These are phyloP conservation scores for Anorthoa munda DNA, from an alignment of 2,888 invertebrate species.

Conservation along the genomic window DNA sequence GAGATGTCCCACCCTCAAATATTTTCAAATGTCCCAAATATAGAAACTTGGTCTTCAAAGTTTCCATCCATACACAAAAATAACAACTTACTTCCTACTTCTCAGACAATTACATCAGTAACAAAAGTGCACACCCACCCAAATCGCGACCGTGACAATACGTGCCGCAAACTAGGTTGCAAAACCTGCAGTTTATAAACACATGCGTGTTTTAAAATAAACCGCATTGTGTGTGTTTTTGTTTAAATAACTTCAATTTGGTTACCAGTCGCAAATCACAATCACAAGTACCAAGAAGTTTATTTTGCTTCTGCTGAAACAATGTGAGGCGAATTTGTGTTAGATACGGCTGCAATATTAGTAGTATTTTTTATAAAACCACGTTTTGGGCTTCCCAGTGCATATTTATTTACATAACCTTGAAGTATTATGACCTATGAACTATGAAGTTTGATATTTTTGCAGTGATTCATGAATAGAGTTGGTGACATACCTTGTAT, in stretches of 20 bases:
- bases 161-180: conserved; percentile 60
- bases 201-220: conserved; percentile 34
- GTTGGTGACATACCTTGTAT: not conserved
- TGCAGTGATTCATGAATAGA: not conserved
- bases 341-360: conserved; percentile 21
- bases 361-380: conserved; percentile 2
- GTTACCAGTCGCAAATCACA: conserved; percentile 1
- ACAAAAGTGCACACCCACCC: conserved; percentile 54
- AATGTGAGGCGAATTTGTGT: conserved; percentile 23
- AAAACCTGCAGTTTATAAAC: conserved; percentile 49
- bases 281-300: not conserved
- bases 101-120: conserved; percentile 23
- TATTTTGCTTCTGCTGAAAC: conserved; percentile 29
- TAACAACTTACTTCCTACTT: conserved; percentile 49
- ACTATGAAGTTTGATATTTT: not conserved
- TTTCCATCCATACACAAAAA: not conserved
- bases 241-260: conserved; percentile 16
- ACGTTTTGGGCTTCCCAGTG: not conserved
- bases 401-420: not conserved
- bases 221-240: conserved; percentile 44
- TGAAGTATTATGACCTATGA: not conserved
- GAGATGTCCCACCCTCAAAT: not conserved
- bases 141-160: conserved; percentile 43
- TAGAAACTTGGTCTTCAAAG: not conserved
- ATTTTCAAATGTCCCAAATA: not conserved